phyloP scores from a whole-genome alignment of 2,797 vertebrate genomes.

The Mergus octosetaceus region DNA sequence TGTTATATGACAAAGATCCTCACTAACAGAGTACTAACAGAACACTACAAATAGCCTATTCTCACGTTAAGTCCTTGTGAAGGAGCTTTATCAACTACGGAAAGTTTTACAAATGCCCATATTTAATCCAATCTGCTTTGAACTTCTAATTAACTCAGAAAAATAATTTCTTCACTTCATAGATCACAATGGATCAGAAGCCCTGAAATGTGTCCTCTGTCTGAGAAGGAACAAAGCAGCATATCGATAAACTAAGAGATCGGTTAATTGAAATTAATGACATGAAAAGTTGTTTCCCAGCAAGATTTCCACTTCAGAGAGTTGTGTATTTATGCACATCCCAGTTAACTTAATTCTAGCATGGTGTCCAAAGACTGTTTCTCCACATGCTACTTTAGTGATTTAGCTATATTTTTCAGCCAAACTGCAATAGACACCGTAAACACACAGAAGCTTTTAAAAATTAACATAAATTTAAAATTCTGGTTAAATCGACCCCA shows the following conservation, averaged over 20 bases:
- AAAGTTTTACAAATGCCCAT: neutral
- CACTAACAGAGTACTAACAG: neutral
- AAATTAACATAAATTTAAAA: neutral
- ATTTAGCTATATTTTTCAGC: neutral
- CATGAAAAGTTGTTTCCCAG: neutral
- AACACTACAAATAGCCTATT: neutral
- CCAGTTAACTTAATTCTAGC: neutral
- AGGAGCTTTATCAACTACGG: neutral
- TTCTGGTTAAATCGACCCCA: neutral
- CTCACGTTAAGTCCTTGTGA: neutral
- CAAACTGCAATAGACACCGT: neutral
- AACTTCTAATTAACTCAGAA: neutral
- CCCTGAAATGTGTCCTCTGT: neutral
- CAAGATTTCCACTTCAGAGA: neutral
- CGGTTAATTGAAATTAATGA: neutral
- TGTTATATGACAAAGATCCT: neutral
- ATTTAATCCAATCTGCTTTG: neutral
- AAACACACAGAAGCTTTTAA: neutral
- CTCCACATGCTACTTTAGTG: neutral
- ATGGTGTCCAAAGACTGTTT: neutral
- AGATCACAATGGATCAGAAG: neutral
- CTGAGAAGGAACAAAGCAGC: neutral
- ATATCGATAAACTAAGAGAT: neutral
- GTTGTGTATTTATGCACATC: neutral
- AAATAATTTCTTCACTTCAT: neutral